A percentile compares a stretch with the other conserved stretches of the same genome.
Evolutionary conservation across 1,140 invertebrate species (phyloP).

Genomic region (Rhopalosiphum maidis): DNA sequence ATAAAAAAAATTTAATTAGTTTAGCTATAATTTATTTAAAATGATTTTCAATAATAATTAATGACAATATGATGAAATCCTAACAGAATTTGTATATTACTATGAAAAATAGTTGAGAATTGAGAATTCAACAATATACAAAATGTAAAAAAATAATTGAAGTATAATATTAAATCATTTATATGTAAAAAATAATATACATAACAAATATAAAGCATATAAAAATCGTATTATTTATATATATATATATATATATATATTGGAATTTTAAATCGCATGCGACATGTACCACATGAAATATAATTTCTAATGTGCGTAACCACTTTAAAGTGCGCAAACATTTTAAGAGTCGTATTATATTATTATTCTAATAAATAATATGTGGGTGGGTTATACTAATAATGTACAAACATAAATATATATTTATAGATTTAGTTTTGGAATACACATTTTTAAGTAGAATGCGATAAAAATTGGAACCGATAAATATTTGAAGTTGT

Average conservation of each 20-base stretch:
- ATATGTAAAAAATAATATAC: not conserved
- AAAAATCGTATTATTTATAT: not conserved
- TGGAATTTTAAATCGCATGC: not conserved
- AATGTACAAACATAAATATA: not conserved
- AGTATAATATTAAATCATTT: not conserved
- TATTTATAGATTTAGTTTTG: constrained; percentile 23
- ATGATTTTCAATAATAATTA: not conserved
- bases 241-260: too few relatives aligned
- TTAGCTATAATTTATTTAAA: not conserved
- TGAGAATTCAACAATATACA: not conserved
- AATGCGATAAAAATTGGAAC: not conserved
- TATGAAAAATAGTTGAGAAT: too few relatives aligned
- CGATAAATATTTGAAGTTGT: not conserved
- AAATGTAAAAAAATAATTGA: not conserved
- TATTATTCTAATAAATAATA: not conserved
- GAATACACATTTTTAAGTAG: not conserved
- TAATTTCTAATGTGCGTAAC: not conserved
- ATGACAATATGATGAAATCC: not conserved
- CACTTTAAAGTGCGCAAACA: not conserved
- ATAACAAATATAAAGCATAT: not conserved
- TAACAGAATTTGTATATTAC: not conserved
- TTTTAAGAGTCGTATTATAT: not conserved
- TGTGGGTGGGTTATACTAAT: not conserved
- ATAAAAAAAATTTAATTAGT: too few relatives aligned
- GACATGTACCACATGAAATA: not conserved